Evolutionary conservation across 2,888 invertebrate genomes (phyloP).

Genomic region (Pseudolycoriella hygida): DNA sequence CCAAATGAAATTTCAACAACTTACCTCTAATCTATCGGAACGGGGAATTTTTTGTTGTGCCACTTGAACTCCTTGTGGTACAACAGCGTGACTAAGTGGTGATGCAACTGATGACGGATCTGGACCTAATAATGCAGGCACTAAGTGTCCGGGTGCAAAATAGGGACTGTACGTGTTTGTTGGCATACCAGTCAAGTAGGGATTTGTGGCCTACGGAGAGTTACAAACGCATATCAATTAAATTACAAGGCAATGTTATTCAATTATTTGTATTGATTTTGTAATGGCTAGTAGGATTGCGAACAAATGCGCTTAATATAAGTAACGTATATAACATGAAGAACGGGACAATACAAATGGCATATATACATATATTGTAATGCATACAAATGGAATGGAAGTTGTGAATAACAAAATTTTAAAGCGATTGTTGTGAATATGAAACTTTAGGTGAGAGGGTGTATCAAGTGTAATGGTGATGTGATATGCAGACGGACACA

Average conservation of each 20-base stretch:
- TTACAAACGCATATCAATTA: conserved; percentile 10
- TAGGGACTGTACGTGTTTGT: conserved; percentile 84
- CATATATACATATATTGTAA: neutral
- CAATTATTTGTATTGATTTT: neutral
- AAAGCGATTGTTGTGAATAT: too few species aligned
- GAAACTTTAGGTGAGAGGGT: too few species aligned
- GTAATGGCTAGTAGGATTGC: neutral
- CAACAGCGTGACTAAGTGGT: conserved; percentile 51
- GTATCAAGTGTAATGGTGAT: conserved; percentile 2
- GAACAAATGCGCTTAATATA: too few species aligned
- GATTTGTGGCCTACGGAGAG: conserved; percentile 58
- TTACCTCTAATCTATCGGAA: conserved; percentile 92
- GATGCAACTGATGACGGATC: conserved; percentile 67
- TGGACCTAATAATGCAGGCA: conserved; percentile 78
- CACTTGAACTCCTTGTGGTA: conserved; percentile 71
- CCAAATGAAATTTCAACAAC: conserved; percentile 23
- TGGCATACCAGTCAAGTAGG: conserved; percentile 81
- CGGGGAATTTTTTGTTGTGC: conserved; percentile 89
- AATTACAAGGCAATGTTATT: neutral
- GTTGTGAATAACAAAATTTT: too few species aligned
- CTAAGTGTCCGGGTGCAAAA: conserved; percentile 73
- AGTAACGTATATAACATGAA: too few species aligned
- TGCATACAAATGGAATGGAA: neutral
- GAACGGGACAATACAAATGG: too few species aligned
- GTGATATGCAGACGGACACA: neutral